A percentile compares a stretch with the other conserved stretches of the same genome.
Conservation (phyloP, 2,888 invertebrate species). For the Amorpha juglandis region DNA sequence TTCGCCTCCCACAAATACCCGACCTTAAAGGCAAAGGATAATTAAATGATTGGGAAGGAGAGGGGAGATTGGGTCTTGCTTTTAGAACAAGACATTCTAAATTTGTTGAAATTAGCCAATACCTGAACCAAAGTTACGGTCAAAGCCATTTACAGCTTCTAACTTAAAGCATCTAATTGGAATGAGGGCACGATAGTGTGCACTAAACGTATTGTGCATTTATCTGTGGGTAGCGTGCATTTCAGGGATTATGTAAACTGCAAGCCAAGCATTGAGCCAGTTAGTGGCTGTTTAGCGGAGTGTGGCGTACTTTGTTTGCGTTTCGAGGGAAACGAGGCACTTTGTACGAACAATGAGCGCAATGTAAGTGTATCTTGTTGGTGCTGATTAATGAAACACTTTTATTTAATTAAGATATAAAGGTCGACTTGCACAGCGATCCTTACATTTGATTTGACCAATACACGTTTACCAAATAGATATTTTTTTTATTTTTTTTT, state of each 20-base stretch:
- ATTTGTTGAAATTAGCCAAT: too few species aligned
- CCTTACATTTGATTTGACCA: background rate
- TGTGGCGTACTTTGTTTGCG: slow-evolving; percentile 40
- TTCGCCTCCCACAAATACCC: too few species aligned
- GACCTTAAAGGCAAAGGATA: too few species aligned
- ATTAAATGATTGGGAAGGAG: too few species aligned
- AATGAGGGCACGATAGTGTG: background rate
- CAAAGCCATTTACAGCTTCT: background rate
- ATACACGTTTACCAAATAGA: too few species aligned
- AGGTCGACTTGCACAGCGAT: too few species aligned
- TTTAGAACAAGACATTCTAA: too few species aligned
- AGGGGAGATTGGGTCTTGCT: too few species aligned
- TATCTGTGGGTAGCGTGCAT: slow-evolving; percentile 33
- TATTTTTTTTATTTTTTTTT: too few species aligned
- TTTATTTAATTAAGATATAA: slow-evolving; percentile 18
- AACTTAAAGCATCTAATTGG: background rate
- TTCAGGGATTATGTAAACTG: slow-evolving; percentile 52
- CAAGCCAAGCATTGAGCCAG: slow-evolving; percentile 41
- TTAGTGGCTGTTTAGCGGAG: slow-evolving; percentile 48
- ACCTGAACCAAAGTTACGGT: background rate
- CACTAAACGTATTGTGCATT: slow-evolving; percentile 25
- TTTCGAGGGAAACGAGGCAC: slow-evolving; percentile 33
- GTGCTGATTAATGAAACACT: slow-evolving; percentile 8
- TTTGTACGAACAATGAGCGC: slow-evolving; percentile 12
- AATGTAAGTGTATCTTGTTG: slow-evolving; percentile 4